These are phyloP conservation scores for Noctua janthe DNA, from an alignment of 2,888 invertebrate genomes.

Conservation along the genomic window DNA sequence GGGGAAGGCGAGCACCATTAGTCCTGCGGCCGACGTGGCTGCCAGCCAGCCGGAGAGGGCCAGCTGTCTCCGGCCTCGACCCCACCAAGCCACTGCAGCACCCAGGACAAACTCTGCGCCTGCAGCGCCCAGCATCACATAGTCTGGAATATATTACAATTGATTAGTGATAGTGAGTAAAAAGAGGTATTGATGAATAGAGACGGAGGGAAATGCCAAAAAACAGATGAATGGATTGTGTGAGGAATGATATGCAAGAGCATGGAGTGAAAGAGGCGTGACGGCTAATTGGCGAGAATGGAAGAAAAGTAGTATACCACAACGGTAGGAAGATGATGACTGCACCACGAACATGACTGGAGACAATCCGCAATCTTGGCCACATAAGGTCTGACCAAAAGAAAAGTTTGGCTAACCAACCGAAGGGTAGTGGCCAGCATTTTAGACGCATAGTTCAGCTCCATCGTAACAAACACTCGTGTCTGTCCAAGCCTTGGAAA, in stretches of 20 bases:
- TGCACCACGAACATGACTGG: background rate
- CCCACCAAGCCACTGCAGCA: slow-evolving; percentile 79
- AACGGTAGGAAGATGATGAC: background rate
- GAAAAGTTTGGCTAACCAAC: background rate
- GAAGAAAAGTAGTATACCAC: background rate
- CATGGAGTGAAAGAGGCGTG: background rate
- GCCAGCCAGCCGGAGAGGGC: slow-evolving; percentile 79
- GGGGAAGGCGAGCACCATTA: slow-evolving; percentile 81
- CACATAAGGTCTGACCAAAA: background rate
- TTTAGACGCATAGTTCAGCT: background rate
- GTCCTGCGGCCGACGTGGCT: slow-evolving; percentile 73
- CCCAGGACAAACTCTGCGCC: slow-evolving; percentile 77
- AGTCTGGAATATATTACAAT: slow-evolving; percentile 72
- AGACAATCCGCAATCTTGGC: background rate
- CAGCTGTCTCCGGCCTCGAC: slow-evolving; percentile 74
- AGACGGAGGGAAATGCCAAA: background rate
- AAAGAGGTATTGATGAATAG: background rate
- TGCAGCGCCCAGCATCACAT: slow-evolving; percentile 77
- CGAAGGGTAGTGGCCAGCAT: background rate
- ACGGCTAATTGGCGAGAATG: background rate
- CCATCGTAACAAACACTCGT: background rate
- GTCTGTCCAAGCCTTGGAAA: background rate
- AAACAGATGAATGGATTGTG: background rate
- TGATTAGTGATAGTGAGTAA: background rate
- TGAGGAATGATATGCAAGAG: background rate